Evolutionary conservation across 2,888 invertebrate species (phyloP).

Genomic region (Ophioninae sp.): DNA sequence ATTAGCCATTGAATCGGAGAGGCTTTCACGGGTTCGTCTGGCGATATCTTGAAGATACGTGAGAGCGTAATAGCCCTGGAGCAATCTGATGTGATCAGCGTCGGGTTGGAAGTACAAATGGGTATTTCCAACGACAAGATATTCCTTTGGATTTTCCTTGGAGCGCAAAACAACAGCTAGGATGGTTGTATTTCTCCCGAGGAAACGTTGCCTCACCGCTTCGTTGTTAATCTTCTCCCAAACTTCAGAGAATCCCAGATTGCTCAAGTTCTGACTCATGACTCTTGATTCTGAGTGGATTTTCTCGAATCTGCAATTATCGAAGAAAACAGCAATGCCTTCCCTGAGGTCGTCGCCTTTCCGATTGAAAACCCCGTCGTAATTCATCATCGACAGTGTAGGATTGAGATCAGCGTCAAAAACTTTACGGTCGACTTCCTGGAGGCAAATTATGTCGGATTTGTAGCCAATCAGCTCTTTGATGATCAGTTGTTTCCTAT

Average conservation of each 20-base stretch:
- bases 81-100: slow-evolving; percentile 92
- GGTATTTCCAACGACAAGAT: slow-evolving; percentile 90
- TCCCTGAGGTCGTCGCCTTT: slow-evolving; percentile 90
- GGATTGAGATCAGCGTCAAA: slow-evolving; percentile 86
- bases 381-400: slow-evolving; percentile 83
- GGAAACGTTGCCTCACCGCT: slow-evolving; percentile 83
- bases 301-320: slow-evolving; percentile 86
- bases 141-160: slow-evolving; percentile 82
- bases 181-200: slow-evolving; percentile 86
- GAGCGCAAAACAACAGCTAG: slow-evolving; percentile 83
- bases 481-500: slow-evolving; percentile 91
- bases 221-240: slow-evolving; percentile 86
- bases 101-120: slow-evolving; percentile 97
- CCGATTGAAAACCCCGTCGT: slow-evolving; percentile 85
- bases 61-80: slow-evolving; percentile 91
- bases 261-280: slow-evolving; percentile 84
- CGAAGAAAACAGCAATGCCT: slow-evolving; percentile 91
- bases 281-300: slow-evolving; percentile 83
- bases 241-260: slow-evolving; percentile 83
- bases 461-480: slow-evolving; percentile 95
- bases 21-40: slow-evolving; percentile 78
- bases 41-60: slow-evolving; percentile 86
- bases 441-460: slow-evolving; percentile 93
- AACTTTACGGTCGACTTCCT: slow-evolving; percentile 94
- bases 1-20: slow-evolving; percentile 72